Base-by-base conservation (phyloP, 2,113 vertebrate species). In the Pluvialis apricaria region DNA sequence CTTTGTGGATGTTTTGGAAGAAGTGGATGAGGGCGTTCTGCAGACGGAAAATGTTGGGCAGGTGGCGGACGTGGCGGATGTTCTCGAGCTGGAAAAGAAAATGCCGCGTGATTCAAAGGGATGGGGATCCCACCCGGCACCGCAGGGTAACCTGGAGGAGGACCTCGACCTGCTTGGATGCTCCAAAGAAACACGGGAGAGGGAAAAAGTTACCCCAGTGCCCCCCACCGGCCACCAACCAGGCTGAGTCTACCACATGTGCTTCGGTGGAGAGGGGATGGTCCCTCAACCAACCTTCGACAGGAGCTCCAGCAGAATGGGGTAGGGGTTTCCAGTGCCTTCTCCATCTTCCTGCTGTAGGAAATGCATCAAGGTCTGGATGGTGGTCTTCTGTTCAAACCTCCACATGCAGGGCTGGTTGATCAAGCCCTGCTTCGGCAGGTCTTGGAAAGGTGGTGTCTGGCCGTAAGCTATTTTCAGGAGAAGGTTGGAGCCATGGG, bases 401-500 rank as follows among this genome's bases (percentile, higher is more conserved):
- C n/a, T 88, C 96, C 96, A 97, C 95, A 97, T 77, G 38, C 82
- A 61, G 28, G 95, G 83, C 40, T 71, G 75, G 54, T 88, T 92
- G 64, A 96, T 80, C 22, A 93, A 52, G 12, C 79, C 70, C 28
- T 61, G 15, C 24, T 3, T 29, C 1, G 45, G 87, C 32, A 45
- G 28, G 38, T 61, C 52, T 36, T 44, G 34, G 6, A 77, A 34
- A 55, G 72, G 88, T 0, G 20, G 62, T 1, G 7, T n/a, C 55
- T 90, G 80, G 34, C 80, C 24, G 1, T 77, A 90, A 29, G n/a
- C 80, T 31, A 83, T 54, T 47, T 77, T 70, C 71, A 90, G 28
- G 22, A 88, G 71, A 14, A 87, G 21, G 20, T 31, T 90, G 38
- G 54, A 90, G 55, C 62, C 11, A 2, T n/a, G 55, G 17, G 55